These are phyloP conservation scores for Diplodus sargus DNA, from an alignment of 2,797 vertebrate genomes.

Conservation along the genomic window DNA sequence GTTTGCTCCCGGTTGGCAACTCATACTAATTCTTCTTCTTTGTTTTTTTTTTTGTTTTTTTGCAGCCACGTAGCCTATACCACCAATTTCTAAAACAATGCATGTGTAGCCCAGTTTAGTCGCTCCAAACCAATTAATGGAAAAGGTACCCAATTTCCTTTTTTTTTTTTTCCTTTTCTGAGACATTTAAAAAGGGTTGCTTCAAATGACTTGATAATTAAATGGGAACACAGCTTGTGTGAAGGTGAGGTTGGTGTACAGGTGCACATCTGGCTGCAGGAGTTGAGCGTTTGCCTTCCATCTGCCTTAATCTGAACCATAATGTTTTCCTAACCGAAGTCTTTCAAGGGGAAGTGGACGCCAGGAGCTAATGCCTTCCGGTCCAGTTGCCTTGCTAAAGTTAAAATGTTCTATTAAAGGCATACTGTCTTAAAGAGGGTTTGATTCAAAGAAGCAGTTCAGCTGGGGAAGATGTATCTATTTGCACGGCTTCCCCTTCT, in stretches of 20 bases:
- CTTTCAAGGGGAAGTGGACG: not conserved
- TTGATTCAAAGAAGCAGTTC: not conserved
- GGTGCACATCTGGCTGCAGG: not conserved
- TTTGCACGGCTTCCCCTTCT: not conserved
- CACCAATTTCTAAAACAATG: too few relatives aligned
- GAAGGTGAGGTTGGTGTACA: slow-evolving; percentile 5
- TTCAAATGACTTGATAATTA: too few relatives aligned
- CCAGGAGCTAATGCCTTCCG: not conserved
- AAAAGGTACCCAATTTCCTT: too few relatives aligned
- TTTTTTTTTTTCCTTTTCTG: too few relatives aligned
- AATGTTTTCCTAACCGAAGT: not conserved
- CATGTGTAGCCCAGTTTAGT: too few relatives aligned
- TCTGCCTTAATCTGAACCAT: not conserved
- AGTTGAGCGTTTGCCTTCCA: not conserved
- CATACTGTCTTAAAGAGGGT: not conserved
- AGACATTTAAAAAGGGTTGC: too few relatives aligned
- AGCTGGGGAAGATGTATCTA: not conserved
- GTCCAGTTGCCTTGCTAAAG: not conserved
- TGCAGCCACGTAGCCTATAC: too few relatives aligned
- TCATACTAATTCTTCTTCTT: too few relatives aligned
- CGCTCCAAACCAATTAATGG: too few relatives aligned
- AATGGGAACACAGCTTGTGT: not conserved
- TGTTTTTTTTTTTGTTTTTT: too few relatives aligned
- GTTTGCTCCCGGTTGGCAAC: too few relatives aligned
- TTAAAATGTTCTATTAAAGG: not conserved